Evolutionary conservation across 2,797 vertebrate genomes (phyloP).

Genomic region (Sebastes flavidus): DNA sequence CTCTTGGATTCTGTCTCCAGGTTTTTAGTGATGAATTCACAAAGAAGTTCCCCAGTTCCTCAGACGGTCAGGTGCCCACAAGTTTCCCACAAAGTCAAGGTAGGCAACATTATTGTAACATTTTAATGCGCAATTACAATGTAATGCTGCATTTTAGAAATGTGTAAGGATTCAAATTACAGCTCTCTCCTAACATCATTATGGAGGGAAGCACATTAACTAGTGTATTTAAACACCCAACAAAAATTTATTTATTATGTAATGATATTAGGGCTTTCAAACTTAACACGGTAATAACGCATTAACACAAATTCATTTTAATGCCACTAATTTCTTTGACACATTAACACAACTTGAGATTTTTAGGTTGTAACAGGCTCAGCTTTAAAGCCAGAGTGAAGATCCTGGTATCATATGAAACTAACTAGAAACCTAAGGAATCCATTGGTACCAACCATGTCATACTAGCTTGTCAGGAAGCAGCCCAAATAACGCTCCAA

Average conservation of each 20-base stretch:
- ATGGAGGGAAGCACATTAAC: neutral
- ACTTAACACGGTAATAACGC: too few species aligned
- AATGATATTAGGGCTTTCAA: too few species aligned
- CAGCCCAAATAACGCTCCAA: too few species aligned
- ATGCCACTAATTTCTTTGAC: too few species aligned
- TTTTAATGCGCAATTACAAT: neutral
- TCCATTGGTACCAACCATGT: too few species aligned
- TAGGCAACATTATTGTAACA: neutral
- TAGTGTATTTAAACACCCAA: neutral
- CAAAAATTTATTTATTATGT: neutral
- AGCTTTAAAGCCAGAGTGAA: too few species aligned
- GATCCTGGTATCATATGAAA: too few species aligned
- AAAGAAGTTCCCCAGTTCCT: slow-evolving; percentile 55
- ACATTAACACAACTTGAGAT: too few species aligned
- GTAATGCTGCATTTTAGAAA: neutral
- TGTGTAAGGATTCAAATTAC: neutral
- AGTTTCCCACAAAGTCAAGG: slow-evolving; percentile 45
- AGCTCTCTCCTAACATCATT: neutral
- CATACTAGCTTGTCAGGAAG: too few species aligned
- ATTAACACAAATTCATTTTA: too few species aligned
- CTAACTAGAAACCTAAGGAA: too few species aligned
- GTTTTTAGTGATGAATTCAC: slow-evolving; percentile 73
- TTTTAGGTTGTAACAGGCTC: too few species aligned
- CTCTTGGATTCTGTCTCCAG: slow-evolving; percentile 48
- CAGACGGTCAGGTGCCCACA: neutral